Base-by-base conservation (phyloP, 2,113 vertebrate genomes). In the Vicugna pacos region DNA sequence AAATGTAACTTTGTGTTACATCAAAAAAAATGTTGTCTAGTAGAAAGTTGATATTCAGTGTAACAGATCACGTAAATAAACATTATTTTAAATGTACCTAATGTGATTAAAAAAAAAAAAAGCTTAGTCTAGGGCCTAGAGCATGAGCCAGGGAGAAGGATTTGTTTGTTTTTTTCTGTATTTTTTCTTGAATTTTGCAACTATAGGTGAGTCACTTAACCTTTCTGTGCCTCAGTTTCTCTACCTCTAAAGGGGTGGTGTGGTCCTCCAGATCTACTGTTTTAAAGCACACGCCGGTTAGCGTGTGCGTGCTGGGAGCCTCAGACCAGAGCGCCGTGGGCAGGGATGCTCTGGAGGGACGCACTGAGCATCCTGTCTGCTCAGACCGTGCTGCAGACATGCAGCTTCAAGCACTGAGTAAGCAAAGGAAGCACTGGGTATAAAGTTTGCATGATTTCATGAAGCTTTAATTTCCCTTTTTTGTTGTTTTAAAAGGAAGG, bases 201-300 rank as follows among this genome's bases (percentile, higher is more conserved):
- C 85, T 82, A 64, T 73, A 67, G 56, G 76, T 88, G 94, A 97
- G 88, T 95, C 72, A 70, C 65, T 76, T 95, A 91, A 94, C 94
- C 98, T 97, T 97, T 86, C 83, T 82, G 97, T 97, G 97, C 97
- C 98, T 98, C 98, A 17, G 94, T 93, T 97, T 96, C 87, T 97
- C 96, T 97, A 97, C 96, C 96, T 96, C 96, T 85, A 32, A 89
- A 93, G 92, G 85, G 85, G 58, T 79, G 94, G 82, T 89, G 56
- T 88, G 87, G 80, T 86, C 94, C 65, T 96, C 86, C 77, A 35
- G 19, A 8, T n/a, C 22, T 16, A 6, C 81, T 64, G 24, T 50
- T 81, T 86, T 20, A 56, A 86, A 54, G 52, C 0, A 1, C 54
- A 62, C 20, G 64, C 79, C 58, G 35, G 60, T 48, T 0, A 30